These are phyloP conservation scores for Drosophila willistoni DNA, from an alignment of 1,140 invertebrate genomes.

Conservation along the genomic window DNA sequence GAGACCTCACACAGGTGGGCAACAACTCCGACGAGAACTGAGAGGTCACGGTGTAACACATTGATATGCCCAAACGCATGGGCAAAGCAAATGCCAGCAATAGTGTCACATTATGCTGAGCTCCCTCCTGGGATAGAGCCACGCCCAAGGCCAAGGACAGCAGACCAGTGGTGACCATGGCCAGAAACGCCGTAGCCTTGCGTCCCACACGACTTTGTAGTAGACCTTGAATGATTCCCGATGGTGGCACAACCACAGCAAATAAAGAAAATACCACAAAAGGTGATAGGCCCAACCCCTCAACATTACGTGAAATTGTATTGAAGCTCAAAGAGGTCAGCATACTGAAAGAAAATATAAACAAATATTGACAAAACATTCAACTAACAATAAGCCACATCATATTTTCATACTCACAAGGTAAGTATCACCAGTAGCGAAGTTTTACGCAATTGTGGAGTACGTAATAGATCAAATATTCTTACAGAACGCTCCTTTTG, in stretches of 20 bases:
- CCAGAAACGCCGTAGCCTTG: slow-evolving; percentile 62
- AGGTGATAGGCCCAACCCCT: slow-evolving; percentile 63
- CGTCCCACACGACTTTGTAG: slow-evolving; percentile 61
- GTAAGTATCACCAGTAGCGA: slow-evolving; percentile 53
- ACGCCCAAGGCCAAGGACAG: slow-evolving; percentile 72
- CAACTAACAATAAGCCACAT: too few relatives aligned
- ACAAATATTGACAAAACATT: background rate
- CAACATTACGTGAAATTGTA: slow-evolving; percentile 64
- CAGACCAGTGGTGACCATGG: slow-evolving; percentile 52
- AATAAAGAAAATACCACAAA: slow-evolving; percentile 74
- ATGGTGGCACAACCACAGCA: slow-evolving; percentile 59
- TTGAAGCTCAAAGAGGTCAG: slow-evolving; percentile 62
- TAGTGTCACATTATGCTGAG: slow-evolving; percentile 50
- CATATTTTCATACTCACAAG: slow-evolving; percentile 40
- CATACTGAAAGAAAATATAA: slow-evolving; percentile 52
- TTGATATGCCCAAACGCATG: slow-evolving; percentile 63
- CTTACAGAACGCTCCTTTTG: slow-evolving; percentile 54
- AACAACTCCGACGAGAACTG: slow-evolving; percentile 65
- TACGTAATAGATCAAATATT: slow-evolving; percentile 54
- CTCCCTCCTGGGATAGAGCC: slow-evolving; percentile 52
- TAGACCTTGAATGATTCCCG: slow-evolving; percentile 62
- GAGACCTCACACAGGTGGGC: slow-evolving; percentile 65
- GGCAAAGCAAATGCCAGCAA: slow-evolving; percentile 65
- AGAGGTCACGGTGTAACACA: slow-evolving; percentile 67
- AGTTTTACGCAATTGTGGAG: slow-evolving; percentile 50